Conservation (phyloP, 2,797 vertebrate species). For the Chelon auratus region DNA sequence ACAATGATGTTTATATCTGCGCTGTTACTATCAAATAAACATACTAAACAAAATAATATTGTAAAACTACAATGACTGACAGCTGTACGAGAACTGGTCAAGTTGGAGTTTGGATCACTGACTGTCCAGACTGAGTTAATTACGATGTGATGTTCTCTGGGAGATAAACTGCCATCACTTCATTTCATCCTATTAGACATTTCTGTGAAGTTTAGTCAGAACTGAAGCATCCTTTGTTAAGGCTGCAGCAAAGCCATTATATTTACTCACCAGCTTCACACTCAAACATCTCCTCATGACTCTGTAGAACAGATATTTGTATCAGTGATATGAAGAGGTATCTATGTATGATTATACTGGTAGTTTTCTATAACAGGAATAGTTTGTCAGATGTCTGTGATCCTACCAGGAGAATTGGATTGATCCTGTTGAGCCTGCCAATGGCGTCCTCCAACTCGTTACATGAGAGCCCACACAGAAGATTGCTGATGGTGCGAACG, state of each 20-base stretch:
- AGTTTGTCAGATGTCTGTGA: not conserved
- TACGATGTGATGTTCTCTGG: no score
- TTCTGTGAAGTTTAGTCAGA: no score
- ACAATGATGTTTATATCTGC: not conserved
- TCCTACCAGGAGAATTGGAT: constrained; percentile 66
- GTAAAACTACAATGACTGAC: not conserved
- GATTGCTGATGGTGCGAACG: constrained; percentile 71
- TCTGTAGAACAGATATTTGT: constrained; percentile 58
- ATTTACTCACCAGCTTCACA: constrained; percentile 77
- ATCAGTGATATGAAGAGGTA: not conserved
- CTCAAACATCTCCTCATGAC: constrained; percentile 54
- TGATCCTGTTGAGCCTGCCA: constrained; percentile 71
- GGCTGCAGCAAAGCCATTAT: not conserved
- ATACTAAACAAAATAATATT: not conserved
- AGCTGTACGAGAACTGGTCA: no score
- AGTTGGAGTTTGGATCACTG: no score
- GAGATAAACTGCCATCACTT: no score
- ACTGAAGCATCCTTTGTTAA: no score
- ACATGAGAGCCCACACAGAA: constrained; percentile 75
- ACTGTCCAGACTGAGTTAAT: no score
- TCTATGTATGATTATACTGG: not conserved
- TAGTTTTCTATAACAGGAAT: not conserved
- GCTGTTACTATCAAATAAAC: not conserved
- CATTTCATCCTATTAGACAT: no score
- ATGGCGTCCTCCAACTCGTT: constrained; percentile 77